Evolutionary conservation across 2,113 vertebrate species (phyloP).

Genomic region (Oceanites oceanicus): DNA sequence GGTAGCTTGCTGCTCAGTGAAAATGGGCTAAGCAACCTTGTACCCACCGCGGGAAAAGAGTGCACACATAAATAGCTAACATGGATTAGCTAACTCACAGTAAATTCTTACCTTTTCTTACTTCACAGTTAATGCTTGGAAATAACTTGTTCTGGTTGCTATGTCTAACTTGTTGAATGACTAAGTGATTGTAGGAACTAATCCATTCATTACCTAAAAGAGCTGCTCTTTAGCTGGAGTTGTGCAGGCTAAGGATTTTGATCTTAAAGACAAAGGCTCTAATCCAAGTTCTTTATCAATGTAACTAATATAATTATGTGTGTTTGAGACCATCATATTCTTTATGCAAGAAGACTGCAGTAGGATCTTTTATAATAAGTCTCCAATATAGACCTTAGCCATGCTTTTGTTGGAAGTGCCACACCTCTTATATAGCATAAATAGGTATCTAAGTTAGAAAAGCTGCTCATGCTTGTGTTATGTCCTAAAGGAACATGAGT

Average conservation of each 20-base stretch:
- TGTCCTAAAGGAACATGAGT: conserved; percentile 73
- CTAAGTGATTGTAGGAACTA: not conserved
- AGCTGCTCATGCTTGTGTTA: conserved; percentile 57
- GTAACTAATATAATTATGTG: not conserved
- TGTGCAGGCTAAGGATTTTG: not conserved
- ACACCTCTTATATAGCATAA: conserved; percentile 22
- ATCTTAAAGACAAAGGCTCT: not conserved
- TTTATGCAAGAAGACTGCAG: not conserved
- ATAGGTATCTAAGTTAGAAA: conserved; percentile 45
- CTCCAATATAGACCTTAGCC: not conserved
- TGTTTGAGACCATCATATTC: not conserved
- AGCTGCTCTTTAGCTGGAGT: not conserved
- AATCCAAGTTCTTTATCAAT: not conserved
- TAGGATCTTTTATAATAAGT: not conserved
- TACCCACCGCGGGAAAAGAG: not conserved
- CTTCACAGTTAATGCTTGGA: not conserved
- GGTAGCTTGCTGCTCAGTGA: not conserved
- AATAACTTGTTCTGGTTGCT: conserved; percentile 12
- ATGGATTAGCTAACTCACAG: not conserved
- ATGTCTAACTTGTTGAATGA: not conserved
- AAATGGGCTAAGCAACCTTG: not conserved
- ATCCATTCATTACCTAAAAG: not conserved
- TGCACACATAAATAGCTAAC: not conserved
- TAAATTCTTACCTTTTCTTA: not conserved
- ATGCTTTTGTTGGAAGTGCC: conserved; percentile 2